Evolutionary conservation across 2,113 vertebrate species (phyloP), one percentile per base, ranked within the genome.

Genomic region (Neomonachus schauinslandi): DNA sequence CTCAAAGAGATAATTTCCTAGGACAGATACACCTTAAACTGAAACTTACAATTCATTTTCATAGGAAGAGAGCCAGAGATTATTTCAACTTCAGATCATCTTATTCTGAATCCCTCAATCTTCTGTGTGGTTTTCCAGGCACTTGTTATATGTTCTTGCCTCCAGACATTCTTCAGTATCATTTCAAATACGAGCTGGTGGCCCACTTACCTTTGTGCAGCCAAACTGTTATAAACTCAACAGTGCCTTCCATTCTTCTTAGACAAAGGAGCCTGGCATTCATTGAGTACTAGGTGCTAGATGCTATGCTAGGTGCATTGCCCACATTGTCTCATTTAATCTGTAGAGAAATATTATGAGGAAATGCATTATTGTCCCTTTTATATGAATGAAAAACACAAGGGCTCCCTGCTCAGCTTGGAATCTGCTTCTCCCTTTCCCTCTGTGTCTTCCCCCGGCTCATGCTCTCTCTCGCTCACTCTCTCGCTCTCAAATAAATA

Each of bases 11-110:
- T 59, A 87, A 42, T 95, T 85, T 96, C 67, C 61, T 89, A 63
- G 82, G 53, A 81, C 93, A 93, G 33, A 83, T 33, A 72, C 18
- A 57, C 72, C 61, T 93, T 19, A 94, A 96, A 33, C 26, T 63
- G 59, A 92, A 94, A 91, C 49, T 95, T 92, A 61, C 33, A 79
- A 95, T 95, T 95, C 33, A 76, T 86, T 94, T 95, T 82, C 82
- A 61, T 31, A 81, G 63, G 7, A 79, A 83, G 42, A 65, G 1
- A 97, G 6, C 51, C 33, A 42, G 1, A 80, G 92, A 53, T 84
- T 83, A 92, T 92, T 92, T 92, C 13, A 18, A 76, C 31, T 65
- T 61, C 80, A 42, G 88, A 49, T 42, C 0, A 53, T 89, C 31
- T 61, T 53, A 9, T 0, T 57, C 67, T 67, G 86, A 72, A 21